Percentiles rank a stretch among this genome's conserved stretches.
Conservation (phyloP, 2,113 vertebrate species). For the Condylura cristata region DNA sequence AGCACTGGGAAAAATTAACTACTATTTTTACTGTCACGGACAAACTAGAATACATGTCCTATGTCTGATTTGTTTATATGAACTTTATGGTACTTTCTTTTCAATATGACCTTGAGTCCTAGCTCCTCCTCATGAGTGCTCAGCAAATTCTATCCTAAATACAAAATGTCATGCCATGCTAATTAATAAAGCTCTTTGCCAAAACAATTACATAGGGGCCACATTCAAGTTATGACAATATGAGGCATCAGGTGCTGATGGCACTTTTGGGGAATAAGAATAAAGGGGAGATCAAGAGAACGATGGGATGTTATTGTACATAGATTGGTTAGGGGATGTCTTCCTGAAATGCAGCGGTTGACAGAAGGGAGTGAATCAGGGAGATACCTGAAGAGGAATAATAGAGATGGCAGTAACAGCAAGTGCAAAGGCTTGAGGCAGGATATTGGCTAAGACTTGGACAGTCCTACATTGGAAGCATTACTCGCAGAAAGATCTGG, state of each 20-base stretch:
- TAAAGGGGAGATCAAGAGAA: not conserved
- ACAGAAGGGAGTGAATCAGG: not conserved
- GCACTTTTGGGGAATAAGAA: no score
- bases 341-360: not conserved
- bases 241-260: not conserved
- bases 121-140: not conserved
- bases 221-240: not conserved
- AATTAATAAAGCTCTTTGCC: not conserved
- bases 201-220: not conserved
- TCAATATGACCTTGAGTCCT: not conserved
- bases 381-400: not conserved
- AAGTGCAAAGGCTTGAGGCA: not conserved
- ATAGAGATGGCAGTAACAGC: not conserved
- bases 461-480: not conserved
- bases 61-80: not conserved
- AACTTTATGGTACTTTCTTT: not conserved
- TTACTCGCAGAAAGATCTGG: not conserved
- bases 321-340: no score
- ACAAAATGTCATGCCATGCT: not conserved
- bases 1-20: not conserved
- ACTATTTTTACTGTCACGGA: not conserved
- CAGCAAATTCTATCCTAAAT: not conserved
- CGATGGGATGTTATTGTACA: not conserved
- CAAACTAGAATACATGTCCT: not conserved
- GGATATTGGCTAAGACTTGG: not conserved